These are phyloP conservation scores for Pachyseris speciosa DNA, from an alignment of 64 coral and sea anemone species.

Conservation along the genomic window DNA sequence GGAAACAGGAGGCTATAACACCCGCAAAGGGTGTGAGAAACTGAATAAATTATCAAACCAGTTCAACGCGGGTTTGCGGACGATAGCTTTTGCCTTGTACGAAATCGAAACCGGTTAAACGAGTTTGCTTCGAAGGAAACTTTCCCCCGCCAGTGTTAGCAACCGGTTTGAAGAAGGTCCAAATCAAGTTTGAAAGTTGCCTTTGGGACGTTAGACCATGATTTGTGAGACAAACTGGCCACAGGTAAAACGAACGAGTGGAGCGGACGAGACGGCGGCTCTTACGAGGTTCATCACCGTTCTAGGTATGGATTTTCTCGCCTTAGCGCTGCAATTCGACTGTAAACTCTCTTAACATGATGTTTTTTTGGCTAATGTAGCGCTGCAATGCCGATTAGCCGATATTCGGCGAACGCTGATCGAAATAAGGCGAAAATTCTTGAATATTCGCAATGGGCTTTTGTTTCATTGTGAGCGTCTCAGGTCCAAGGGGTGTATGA, in stretches of 20 bases:
- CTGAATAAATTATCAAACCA: conserved; percentile 21
- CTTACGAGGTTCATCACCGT: background rate
- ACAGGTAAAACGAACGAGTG: background rate
- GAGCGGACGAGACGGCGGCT: background rate
- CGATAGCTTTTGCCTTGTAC: background rate
- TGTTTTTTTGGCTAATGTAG: background rate
- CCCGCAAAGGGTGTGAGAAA: background rate
- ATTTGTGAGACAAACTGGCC: background rate
- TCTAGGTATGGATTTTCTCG: conserved; percentile 18
- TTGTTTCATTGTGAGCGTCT: background rate
- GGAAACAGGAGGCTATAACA: background rate
- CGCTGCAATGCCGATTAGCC: background rate
- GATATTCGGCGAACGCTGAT: background rate
- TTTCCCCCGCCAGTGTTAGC: background rate
- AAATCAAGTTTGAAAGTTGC: background rate
- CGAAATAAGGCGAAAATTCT: background rate
- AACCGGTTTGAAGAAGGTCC: conserved; percentile 25
- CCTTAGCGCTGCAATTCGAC: background rate
- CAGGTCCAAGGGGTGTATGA: background rate
- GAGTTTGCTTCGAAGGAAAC: conserved; percentile 14
- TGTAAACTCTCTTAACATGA: background rate
- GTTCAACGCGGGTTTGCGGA: background rate
- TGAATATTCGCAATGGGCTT: background rate
- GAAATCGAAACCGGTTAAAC: conserved; percentile 54
- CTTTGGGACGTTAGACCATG: background rate